Percentiles rank a stretch among this genome's conserved stretches.
These are phyloP conservation scores for Yasuhikotakia modesta DNA, from an alignment of 2,797 vertebrate species.

Conservation along the genomic window DNA sequence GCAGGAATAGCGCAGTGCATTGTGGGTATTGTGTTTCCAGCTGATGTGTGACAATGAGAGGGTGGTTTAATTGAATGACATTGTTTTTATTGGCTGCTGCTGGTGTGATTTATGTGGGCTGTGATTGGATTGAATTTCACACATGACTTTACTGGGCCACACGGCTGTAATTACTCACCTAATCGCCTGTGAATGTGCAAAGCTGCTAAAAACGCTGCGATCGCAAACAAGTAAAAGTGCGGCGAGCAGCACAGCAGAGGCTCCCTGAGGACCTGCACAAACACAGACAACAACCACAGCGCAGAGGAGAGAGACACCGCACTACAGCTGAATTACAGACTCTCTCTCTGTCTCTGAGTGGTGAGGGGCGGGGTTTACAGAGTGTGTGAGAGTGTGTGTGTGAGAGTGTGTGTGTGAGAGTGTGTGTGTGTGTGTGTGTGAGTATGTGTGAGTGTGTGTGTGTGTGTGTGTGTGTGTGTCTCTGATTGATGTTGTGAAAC, in stretches of 20 bases:
- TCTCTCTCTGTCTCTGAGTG: too few species aligned
- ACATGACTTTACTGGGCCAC: conserved; percentile 44
- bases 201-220: conserved; percentile 19
- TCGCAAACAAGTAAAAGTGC: conserved; percentile 25
- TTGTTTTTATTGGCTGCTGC: conserved; percentile 5
- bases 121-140: conserved; percentile 48
- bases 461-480: too few species aligned
- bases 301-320: neutral
- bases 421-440: too few species aligned
- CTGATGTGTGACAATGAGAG: neutral
- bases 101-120: conserved; percentile 34
- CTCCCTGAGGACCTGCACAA: conserved; percentile 40
- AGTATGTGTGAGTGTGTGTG: too few species aligned
- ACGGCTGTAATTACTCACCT: conserved; percentile 55
- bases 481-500: conserved; percentile 30
- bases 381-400: too few species aligned
- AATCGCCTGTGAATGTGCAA: conserved; percentile 52
- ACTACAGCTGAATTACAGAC: too few species aligned
- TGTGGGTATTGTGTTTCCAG: conserved; percentile 9
- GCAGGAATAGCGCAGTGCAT: conserved; percentile 9
- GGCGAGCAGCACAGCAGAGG: neutral
- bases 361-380: too few species aligned
- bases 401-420: too few species aligned
- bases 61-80: conserved; percentile 6
- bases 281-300: conserved; percentile 3